phyloP scores from a whole-genome alignment of 2,113 vertebrate genomes.

The Megalops atlanticus region DNA sequence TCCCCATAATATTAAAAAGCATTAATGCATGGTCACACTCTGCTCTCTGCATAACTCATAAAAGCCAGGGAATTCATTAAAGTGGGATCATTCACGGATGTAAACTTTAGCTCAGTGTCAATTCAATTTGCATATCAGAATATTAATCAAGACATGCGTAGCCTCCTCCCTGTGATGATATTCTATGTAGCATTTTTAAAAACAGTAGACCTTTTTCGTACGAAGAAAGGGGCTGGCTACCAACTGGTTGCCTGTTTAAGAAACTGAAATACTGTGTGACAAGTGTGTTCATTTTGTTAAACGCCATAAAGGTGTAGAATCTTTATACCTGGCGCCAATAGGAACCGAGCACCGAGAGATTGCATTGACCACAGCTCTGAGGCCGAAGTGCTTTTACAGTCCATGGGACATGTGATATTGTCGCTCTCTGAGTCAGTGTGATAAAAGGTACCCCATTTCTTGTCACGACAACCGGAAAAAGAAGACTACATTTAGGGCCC shows the following conservation, averaged over 20 bases:
- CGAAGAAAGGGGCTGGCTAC: neutral
- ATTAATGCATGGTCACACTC: constrained; percentile 35
- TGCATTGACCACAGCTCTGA: neutral
- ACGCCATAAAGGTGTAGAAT: neutral
- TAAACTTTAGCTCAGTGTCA: constrained; percentile 34
- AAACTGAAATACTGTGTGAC: neutral
- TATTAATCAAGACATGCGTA: constrained; percentile 11
- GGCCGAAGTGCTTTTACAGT: neutral
- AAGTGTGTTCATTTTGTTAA: neutral
- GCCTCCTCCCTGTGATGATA: neutral
- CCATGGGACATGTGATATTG: neutral
- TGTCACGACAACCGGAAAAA: neutral
- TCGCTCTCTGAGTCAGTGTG: neutral
- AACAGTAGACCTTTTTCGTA: neutral
- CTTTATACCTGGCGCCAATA: neutral
- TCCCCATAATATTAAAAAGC: constrained; percentile 14
- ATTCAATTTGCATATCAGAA: constrained; percentile 27
- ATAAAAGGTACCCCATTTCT: neutral
- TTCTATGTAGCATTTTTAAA: neutral
- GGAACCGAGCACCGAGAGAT: neutral
- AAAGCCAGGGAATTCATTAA: constrained; percentile 40
- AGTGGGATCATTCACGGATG: constrained; percentile 31
- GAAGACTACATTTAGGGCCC: neutral
- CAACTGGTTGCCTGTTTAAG: neutral
- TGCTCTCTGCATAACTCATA: constrained; percentile 24